A percentile compares a stretch with the other conserved stretches of the same genome.
Conservation (phyloP, 2,797 vertebrate species). For the Rhinogobio ventralis region DNA sequence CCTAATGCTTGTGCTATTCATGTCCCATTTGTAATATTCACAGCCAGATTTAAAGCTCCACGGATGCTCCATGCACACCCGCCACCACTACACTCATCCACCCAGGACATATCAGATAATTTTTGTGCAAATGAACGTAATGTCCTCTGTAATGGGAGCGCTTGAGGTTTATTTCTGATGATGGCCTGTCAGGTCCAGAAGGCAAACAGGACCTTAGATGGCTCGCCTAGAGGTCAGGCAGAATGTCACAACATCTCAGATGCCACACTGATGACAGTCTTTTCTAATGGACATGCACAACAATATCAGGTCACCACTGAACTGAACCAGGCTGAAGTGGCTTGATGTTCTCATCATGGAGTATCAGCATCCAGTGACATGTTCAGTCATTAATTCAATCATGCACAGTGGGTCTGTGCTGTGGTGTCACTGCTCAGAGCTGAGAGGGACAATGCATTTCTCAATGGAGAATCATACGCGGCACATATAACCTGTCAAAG, state of each 20-base stretch:
- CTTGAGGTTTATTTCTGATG: conserved; percentile 58
- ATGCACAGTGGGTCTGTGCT: background rate
- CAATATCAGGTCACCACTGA: conserved; percentile 22
- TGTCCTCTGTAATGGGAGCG: conserved; percentile 39
- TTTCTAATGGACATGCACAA: conserved; percentile 40
- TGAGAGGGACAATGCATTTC: background rate
- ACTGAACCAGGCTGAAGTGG: background rate
- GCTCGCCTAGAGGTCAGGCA: conserved; percentile 44
- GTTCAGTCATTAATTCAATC: conserved; percentile 13
- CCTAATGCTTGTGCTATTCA: background rate
- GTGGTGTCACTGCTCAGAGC: background rate
- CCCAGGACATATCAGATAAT: conserved; percentile 27
- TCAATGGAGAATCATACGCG: conserved; percentile 3
- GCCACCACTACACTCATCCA: background rate
- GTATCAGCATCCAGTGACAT: background rate
- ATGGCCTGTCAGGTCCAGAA: conserved; percentile 56
- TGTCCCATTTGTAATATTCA: background rate
- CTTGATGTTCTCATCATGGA: background rate
- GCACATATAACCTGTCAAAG: background rate
- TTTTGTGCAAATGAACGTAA: conserved; percentile 46
- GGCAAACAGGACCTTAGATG: conserved; percentile 42
- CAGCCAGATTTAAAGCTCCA: conserved; percentile 8
- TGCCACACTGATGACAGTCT: conserved; percentile 43
- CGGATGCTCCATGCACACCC: background rate
- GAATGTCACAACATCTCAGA: conserved; percentile 48